Percentiles rank a stretch among this genome's conserved stretches.
These are phyloP conservation scores for Cyanoramphus novaezelandiae DNA, from an alignment of 2,113 vertebrate genomes.

Conservation along the genomic window DNA sequence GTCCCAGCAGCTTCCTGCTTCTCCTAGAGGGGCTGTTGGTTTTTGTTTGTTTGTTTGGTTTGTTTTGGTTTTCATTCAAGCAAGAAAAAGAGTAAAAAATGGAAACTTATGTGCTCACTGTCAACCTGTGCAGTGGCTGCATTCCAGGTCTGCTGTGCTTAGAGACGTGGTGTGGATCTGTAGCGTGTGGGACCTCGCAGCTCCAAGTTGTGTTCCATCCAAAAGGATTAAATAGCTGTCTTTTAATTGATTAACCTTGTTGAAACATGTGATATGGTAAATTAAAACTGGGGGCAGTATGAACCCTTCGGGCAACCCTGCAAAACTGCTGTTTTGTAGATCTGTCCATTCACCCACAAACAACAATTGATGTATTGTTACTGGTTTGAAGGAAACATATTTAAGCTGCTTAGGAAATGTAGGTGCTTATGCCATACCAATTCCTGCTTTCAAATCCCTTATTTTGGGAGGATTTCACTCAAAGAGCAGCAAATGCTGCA, in stretches of 20 bases:
- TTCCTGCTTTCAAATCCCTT: neutral
- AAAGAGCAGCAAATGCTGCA: neutral
- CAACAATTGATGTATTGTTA: neutral
- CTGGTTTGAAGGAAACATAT: rapidly evolving
- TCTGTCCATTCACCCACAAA: neutral
- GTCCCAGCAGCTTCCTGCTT: neutral
- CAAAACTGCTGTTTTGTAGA: neutral
- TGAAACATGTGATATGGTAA: neutral
- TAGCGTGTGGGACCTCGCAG: neutral
- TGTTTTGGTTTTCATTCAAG: neutral
- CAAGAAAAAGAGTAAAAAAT: neutral
- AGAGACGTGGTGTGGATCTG: neutral
- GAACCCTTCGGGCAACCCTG: neutral
- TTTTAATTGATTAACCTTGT: constrained; percentile 6
- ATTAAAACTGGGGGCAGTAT: neutral
- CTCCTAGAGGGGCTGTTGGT: neutral
- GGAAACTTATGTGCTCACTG: neutral
- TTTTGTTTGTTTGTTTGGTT: neutral
- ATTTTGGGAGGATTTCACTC: neutral
- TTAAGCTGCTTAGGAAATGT: neutral
- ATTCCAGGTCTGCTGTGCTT: rapidly evolving
- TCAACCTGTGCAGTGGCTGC: rapidly evolving
- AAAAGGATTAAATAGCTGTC: neutral
- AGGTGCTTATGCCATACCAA: neutral
- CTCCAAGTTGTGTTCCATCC: neutral